Evolutionary conservation across 2,113 vertebrate species (phyloP), one percentile per base, ranked within the genome.

Genomic region (Chiloscyllium plagiosum): DNA sequence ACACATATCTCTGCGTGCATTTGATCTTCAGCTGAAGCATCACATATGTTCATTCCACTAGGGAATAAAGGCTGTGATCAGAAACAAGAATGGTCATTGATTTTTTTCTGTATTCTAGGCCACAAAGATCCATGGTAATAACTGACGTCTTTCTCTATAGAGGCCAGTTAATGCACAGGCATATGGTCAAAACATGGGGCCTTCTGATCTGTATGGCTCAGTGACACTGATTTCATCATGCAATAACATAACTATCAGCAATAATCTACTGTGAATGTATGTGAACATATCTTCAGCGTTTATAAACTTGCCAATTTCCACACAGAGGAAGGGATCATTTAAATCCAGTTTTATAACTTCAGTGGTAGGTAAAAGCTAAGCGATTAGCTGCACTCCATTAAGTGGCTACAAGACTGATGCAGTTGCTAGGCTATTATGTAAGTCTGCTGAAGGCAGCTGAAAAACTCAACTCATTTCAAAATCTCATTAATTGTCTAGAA

Each of bases 401-500:
- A 93, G 89, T 93, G 80, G 89, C 89, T 93, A 8, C 66, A 93
- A 93, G 89, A 93, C 66, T 93, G 65, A 66, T 66, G 89, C 61
- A 66, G 89, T 66, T 93, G 89, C 89, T 66, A 93, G 89, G 89
- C 89, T 93, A 93, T 93, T 93, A 93, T 68, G 61, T 17, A 37
- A 37, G 89, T 93, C 61, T 37, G 61, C 89, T 93, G 89, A 93
- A 93, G 65, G 61, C 8, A 93, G 37, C 89, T 7, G 33, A 42
- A 72, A 72, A 52, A 95, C 94, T 72, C 42, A 50, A 95, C 13
- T 72, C 94, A 70, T 95, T 95, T 72, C 4, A 95, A 95, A 72
- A 95, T 95, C 94, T 95, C 94, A 95, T 95, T 95, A 72, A 72
- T 95, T 95, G 50, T 72, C 94, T 22, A 52, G 47, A 95, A 95